These are phyloP conservation scores for Trochalopteron elliotii DNA, from an alignment of 2,113 vertebrate species.

Conservation along the genomic window DNA sequence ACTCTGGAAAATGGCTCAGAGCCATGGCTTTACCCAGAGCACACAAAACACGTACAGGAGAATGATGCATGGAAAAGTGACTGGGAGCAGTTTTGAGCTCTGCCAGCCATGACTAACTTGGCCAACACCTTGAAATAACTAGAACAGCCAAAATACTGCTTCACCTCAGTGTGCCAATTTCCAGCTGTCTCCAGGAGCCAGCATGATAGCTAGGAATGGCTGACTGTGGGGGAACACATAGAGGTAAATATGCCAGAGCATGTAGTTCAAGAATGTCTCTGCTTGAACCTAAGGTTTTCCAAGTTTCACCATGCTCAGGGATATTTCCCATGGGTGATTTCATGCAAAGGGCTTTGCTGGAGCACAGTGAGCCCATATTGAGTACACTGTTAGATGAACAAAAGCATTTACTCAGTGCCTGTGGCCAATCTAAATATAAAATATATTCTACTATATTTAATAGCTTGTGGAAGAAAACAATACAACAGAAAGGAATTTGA, in stretches of 20 bases:
- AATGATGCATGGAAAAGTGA: conserved; percentile 1
- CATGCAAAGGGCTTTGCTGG: not conserved
- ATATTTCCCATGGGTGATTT: conserved; percentile 37
- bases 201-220: not conserved
- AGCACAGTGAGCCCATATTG: not conserved
- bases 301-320: not conserved
- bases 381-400: not conserved
- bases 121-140: not conserved
- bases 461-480: conserved; percentile 31
- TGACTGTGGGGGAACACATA: not conserved
- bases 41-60: not conserved
- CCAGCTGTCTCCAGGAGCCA: not conserved
- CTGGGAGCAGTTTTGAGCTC: not conserved
- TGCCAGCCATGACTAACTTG: not conserved
- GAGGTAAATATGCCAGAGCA: not conserved
- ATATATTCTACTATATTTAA: conserved; percentile 8
- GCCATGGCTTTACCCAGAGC: not conserved
- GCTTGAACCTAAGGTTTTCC: not conserved
- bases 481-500: not conserved
- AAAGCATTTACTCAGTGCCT: not conserved
- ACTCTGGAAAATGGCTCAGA: conserved; percentile 8
- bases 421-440: conserved; percentile 31
- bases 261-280: conserved; percentile 9
- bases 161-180: not conserved
- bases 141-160: not conserved